Evolutionary conservation across 2,113 vertebrate genomes (phyloP), one percentile per base, ranked within the genome.

Genomic region (Lampris incognitus): DNA sequence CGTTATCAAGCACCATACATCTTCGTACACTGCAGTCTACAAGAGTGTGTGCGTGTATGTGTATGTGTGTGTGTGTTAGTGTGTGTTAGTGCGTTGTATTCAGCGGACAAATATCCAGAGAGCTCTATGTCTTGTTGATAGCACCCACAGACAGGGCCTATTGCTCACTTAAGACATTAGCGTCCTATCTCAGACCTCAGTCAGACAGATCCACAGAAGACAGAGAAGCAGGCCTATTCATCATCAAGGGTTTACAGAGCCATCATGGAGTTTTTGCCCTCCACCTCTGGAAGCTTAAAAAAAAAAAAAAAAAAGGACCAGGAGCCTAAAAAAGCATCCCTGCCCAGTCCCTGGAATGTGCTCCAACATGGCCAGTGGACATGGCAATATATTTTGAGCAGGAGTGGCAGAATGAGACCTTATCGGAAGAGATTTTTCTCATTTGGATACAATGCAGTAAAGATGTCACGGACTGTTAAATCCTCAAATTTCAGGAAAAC

Each of bases 151-250:
- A 56, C 54, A 1, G 67, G 69, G 40, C 40, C 48, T 24, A 79
- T 44, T 58, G 44, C 69, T 79, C 65, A 78, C 41, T 40, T 63
- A 46, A 4, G 1, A 59, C 76, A 80, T 77, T 54, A 66, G 46
- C 9, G 57, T 74, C 69, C 51, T 57, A 54, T 52, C 66, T 67
- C 40, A 62, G 60, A 50, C 24, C 51, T 57, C 72, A 11, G 62
- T 64, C 72, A 76, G 76, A 67, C 66, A 62, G 71, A 78, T 48
- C n/a, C 62, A n/a, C 58, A 69, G 67, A 59, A 64, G 74, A 63
- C 48, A 4, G 38, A 58, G 48, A 40, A 40, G 9, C 52, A 70
- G 56, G 59, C 58, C 64, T 52, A 13, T 66, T 69, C 42, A 71
- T 68, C 67, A 81, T 57, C 39, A 39, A 40, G 39, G 10, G 39